A percentile compares a stretch with the other conserved stretches of the same genome.
Evolutionary conservation across 2,888 invertebrate species (phyloP).

Genomic region (Netelia fuscicornis): DNA sequence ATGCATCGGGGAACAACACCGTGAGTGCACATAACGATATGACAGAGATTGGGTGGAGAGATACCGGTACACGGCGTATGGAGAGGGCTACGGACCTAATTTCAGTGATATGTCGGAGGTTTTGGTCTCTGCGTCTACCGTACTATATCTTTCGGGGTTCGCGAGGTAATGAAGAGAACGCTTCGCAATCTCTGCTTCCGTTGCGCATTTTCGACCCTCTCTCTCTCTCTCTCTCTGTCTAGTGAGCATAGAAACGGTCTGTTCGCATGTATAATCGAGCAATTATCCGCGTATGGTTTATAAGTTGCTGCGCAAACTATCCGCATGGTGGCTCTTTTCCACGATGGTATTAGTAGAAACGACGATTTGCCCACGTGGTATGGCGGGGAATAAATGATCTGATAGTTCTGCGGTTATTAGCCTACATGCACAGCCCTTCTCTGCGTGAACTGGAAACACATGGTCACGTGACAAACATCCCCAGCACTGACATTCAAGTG

Average conservation of each 20-base stretch:
- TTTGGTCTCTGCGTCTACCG: not conserved
- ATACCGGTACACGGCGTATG: not conserved
- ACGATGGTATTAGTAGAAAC: not conserved
- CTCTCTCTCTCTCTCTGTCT: constrained; percentile 14
- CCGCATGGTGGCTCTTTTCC: constrained; percentile 10
- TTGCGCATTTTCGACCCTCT: constrained; percentile 34
- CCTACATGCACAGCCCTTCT: constrained; percentile 6
- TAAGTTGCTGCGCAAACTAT: constrained; percentile 55
- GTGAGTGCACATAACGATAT: constrained; percentile 3
- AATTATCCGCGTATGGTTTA: constrained; percentile 57
- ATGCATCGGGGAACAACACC: not conserved
- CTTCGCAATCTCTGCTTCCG: constrained; percentile 34
- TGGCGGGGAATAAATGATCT: constrained; percentile 45
- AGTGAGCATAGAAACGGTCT: not conserved
- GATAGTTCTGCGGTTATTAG: constrained; percentile 57
- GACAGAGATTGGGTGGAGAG: constrained; percentile 8
- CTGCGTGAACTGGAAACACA: not conserved
- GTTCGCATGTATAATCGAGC: constrained; percentile 26
- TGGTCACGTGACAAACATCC: not conserved
- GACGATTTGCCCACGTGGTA: constrained; percentile 15
- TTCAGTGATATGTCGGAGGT: constrained; percentile 43
- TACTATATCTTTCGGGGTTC: not conserved
- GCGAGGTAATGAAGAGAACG: constrained; percentile 52
- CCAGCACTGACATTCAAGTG: not conserved
- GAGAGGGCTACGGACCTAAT: constrained; percentile 32